Percentiles rank a stretch among this genome's conserved stretches.
phyloP scores from a whole-genome alignment of 2,888 invertebrate species.

The Mythimna ferrago region DNA sequence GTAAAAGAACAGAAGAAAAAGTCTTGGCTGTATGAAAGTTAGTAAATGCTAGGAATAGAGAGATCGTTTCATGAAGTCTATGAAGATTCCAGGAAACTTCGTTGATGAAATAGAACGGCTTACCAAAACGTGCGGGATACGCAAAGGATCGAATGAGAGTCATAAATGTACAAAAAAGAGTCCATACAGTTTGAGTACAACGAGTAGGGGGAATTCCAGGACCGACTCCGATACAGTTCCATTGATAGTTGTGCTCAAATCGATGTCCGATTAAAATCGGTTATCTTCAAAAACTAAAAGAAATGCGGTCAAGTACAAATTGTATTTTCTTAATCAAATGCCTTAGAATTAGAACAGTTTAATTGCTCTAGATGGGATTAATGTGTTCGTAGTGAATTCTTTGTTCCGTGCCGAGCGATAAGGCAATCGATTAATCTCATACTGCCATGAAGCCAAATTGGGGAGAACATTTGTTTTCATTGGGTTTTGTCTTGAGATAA shows the following conservation, averaged over 20 bases:
- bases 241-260: conserved; percentile 23
- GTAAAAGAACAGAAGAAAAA: no score
- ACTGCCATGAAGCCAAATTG: conserved; percentile 51
- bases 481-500: conserved; percentile 42
- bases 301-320: conserved; percentile 73
- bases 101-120: no score
- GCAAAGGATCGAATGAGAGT: no score
- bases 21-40: no score
- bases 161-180: no score
- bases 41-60: no score
- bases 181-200: no score
- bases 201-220: background rate
- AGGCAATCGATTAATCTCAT: conserved; percentile 59
- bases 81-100: no score
- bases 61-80: no score
- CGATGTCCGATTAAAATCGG: conserved; percentile 32
- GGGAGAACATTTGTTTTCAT: conserved; percentile 57
- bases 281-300: conserved; percentile 31
- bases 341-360: conserved; percentile 61
- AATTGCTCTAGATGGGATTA: conserved; percentile 65
- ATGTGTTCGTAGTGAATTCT: conserved; percentile 61
- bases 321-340: conserved; percentile 66
- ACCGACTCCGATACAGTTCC: background rate
- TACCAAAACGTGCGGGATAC: no score
- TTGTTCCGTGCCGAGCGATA: conserved; percentile 51